These are phyloP conservation scores for Planococcus citri DNA, from an alignment of 1,140 invertebrate species.

Conservation along the genomic window DNA sequence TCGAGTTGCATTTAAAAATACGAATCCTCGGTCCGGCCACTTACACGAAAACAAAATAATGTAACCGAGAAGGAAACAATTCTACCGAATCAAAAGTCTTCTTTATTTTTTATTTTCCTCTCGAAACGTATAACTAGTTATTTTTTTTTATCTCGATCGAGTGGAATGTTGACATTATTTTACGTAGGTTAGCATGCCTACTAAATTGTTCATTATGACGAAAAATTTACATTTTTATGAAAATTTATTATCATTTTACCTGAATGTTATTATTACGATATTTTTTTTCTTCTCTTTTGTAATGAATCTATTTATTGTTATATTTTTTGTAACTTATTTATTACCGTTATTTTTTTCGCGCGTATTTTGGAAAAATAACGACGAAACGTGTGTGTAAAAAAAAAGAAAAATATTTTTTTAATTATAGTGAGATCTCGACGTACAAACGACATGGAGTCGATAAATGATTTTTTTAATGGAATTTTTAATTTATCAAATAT, in stretches of 20 bases:
- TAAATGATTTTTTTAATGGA: background rate
- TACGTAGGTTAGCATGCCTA: too few relatives aligned
- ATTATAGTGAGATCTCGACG: constrained; percentile 6
- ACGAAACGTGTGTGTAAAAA: background rate
- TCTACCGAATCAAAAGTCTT: background rate
- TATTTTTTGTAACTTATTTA: background rate
- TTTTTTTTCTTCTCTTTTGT: background rate
- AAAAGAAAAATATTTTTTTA: background rate
- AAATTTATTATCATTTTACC: background rate
- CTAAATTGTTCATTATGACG: background rate
- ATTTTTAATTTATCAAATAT: constrained; percentile 3
- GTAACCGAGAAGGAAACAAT: background rate
- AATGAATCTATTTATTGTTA: background rate
- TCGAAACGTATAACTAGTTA: background rate
- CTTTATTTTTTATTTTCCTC: background rate
- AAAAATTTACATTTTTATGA: background rate
- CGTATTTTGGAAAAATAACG: too few relatives aligned
- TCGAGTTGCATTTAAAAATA: background rate
- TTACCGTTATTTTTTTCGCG: too few relatives aligned
- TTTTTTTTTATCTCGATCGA: background rate
- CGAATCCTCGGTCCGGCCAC: too few relatives aligned
- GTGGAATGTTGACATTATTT: background rate
- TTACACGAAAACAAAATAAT: too few relatives aligned
- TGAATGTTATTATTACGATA: background rate
- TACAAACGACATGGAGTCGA: background rate